Base-by-base conservation (phyloP, 2,888 invertebrate species). In the Plemyria rubiginata region DNA sequence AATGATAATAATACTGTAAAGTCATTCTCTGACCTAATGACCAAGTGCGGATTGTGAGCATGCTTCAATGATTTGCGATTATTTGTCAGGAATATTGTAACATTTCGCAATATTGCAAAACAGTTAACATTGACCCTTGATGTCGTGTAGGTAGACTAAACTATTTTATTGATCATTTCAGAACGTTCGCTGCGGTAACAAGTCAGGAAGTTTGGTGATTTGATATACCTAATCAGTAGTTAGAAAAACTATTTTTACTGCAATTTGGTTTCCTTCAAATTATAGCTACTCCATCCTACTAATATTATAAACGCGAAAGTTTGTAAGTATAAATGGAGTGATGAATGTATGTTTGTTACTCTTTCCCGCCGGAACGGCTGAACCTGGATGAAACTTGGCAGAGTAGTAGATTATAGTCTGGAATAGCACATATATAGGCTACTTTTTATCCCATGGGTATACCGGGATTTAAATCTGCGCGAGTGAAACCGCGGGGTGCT, bases 1-100 rank as follows among this genome's bases (percentile, higher is more conserved):
- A 40, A 41, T 11, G 67, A 66, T 66, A 61, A 65, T 11, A 8
- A 45, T 38, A 11, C 11, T 36, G 62, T 38, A n/a, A 15, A 60
- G 60, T 70, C 67, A 70, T 55, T 59, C 7, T 8, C 9, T 57
- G 62, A 70, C 65, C 66, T 57, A 60, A 60, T 67, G 66, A 59
- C 67, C 67, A 38, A 62, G 28, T 51, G 51, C 16, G 48, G 54
- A 56, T 52, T 16, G 45, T 1, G 28, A 29, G n/a, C 43, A 54
- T 46, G 51, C 4, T 46, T 11, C 40, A 55, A 60, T 68, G 62
- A 68, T 53, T 52, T 12, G 48, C 49, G 38, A 22, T 13, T 55
- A 52, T 55, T 56, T 57, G 53, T 53, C 54, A 28, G 6, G 40
- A 46, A 50, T 16, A 56, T 2, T 48, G 53, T 54, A 60, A 61